phyloP scores from a whole-genome alignment of 2,797 vertebrate genomes.

The Rhynchotus rufescens region DNA sequence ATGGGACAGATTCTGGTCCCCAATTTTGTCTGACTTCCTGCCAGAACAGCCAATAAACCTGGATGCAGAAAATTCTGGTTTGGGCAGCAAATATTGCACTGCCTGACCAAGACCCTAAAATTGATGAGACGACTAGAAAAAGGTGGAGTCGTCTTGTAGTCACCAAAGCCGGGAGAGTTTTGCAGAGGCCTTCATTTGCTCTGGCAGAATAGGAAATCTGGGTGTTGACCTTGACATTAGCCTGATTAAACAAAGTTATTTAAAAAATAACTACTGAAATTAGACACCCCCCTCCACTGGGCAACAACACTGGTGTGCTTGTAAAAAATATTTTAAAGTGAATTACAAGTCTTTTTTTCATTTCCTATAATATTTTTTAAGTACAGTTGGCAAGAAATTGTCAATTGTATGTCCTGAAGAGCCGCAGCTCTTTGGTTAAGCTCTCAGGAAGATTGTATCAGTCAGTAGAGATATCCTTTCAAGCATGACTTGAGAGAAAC shows the following conservation, averaged over 20 bases:
- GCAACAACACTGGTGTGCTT: neutral
- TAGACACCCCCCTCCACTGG: neutral
- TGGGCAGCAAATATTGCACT: neutral
- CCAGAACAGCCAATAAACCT: neutral
- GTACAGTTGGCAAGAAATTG: neutral
- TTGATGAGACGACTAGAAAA: neutral
- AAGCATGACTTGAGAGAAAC: neutral
- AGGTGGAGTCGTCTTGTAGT: neutral
- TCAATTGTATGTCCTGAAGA: neutral
- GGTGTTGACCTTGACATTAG: neutral
- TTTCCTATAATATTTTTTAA: neutral
- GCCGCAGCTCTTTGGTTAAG: constrained; percentile 2
- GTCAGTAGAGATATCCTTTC: neutral
- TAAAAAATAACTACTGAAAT: neutral
- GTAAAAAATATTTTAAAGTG: neutral
- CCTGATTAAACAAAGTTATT: neutral
- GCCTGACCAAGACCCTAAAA: neutral
- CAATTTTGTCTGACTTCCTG: neutral
- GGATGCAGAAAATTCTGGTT: neutral
- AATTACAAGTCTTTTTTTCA: neutral
- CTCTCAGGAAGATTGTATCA: neutral
- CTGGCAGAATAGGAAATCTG: neutral
- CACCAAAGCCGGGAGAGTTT: neutral
- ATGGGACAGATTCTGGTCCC: neutral
- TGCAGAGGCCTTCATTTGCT: neutral